A percentile compares a stretch with the other conserved stretches of the same genome.
Conservation (phyloP, 2,113 vertebrate species). For the Anolis sagrei region DNA sequence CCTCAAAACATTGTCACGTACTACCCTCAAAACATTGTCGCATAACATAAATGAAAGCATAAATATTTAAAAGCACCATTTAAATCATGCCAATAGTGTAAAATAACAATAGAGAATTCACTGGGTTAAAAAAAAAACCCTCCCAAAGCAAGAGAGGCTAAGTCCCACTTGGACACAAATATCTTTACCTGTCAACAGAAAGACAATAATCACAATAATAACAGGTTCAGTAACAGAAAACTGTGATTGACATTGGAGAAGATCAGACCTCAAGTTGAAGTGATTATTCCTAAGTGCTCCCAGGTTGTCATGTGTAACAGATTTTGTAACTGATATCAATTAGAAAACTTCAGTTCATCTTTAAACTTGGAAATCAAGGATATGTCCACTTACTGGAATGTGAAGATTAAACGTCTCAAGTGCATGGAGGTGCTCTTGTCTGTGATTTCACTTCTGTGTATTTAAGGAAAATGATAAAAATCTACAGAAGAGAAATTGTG, state of each 20-base stretch:
- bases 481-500: conserved; percentile 17
- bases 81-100: no score
- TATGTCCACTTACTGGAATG: conserved; percentile 16
- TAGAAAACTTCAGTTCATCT: not conserved
- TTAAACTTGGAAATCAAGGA: conserved; percentile 14
- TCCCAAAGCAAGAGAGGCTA: not conserved
- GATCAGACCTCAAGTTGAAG: not conserved
- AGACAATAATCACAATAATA: not conserved
- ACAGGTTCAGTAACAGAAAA: not conserved
- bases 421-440: not conserved
- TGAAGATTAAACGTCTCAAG: not conserved
- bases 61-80: no score
- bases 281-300: not conserved
- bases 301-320: not conserved
- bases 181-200: not conserved
- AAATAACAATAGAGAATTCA: no score
- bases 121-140: no score
- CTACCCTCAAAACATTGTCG: no score
- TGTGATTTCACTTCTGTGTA: conserved; percentile 42
- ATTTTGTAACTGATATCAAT: not conserved
- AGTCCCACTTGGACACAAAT: not conserved
- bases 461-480: conserved; percentile 35
- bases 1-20: no score
- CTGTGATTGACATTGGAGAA: not conserved
- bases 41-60: no score